These are phyloP conservation scores for Drosophila parthenogenetica DNA, from an alignment of 2,888 invertebrate species.

Conservation along the genomic window DNA sequence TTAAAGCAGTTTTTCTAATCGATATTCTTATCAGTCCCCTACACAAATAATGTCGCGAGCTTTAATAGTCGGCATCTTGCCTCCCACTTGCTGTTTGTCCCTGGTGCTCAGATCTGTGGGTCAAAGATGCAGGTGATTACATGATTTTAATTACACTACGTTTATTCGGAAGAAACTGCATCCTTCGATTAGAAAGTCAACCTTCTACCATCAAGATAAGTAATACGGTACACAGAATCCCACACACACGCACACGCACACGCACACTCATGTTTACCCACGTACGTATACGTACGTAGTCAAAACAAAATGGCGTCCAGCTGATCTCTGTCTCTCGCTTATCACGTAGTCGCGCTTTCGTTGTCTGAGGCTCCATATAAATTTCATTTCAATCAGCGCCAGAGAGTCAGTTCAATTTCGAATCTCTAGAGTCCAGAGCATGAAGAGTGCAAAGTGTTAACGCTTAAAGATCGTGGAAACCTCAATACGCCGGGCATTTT, in stretches of 20 bases:
- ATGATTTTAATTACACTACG: slow-evolving; percentile 13
- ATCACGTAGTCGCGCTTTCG: slow-evolving; percentile 35
- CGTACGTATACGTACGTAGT: slow-evolving; percentile 10
- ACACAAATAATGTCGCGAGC: slow-evolving; percentile 33
- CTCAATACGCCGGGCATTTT: slow-evolving; percentile 33
- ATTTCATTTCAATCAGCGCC: slow-evolving; percentile 33
- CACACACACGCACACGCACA: slow-evolving; percentile 11
- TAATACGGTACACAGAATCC: background rate
- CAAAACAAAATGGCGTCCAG: slow-evolving; percentile 59
- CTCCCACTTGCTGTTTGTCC: background rate
- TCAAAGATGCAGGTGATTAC: slow-evolving; percentile 17
- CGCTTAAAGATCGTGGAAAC: slow-evolving; percentile 31
- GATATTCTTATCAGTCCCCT: slow-evolving; percentile 32
- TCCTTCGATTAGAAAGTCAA: slow-evolving; percentile 33
- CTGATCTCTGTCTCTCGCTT: slow-evolving; percentile 60
- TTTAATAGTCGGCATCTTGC: slow-evolving; percentile 12
- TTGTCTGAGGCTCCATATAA: slow-evolving; percentile 57
- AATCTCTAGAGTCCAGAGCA: slow-evolving; percentile 46
- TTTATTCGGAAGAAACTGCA: slow-evolving; percentile 27
- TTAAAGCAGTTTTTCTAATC: slow-evolving; percentile 25
- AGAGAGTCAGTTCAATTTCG: slow-evolving; percentile 64
- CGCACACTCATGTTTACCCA: background rate
- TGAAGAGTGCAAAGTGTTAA: slow-evolving; percentile 8
- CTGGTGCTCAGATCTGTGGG: slow-evolving; percentile 20
- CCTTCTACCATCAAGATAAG: background rate